Evolutionary conservation across 1,140 invertebrate species (phyloP).

Genomic region (Heliothis virescens): DNA sequence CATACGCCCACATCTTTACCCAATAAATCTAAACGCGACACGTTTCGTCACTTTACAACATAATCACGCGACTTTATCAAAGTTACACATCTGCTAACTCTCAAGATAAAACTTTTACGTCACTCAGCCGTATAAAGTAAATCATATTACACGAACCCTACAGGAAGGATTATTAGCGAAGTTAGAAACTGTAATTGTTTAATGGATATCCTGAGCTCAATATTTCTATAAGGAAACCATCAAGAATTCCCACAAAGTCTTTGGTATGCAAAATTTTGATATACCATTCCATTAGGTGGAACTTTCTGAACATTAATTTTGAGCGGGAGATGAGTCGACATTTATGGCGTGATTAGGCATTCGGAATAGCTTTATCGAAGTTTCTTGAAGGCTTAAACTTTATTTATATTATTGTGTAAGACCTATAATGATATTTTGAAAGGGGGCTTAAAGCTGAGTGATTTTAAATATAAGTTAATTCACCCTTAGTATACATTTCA

Average conservation of each 20-base stretch:
- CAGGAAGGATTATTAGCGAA: not conserved
- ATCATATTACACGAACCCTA: not conserved
- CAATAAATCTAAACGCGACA: not conserved
- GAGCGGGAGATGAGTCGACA: not conserved
- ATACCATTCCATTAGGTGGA: not conserved
- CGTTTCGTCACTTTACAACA: not conserved
- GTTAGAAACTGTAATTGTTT: conserved; percentile 27
- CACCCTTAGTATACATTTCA: too few species aligned
- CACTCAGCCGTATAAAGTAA: not conserved
- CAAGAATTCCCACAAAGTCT: not conserved
- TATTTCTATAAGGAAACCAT: not conserved
- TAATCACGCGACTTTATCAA: not conserved
- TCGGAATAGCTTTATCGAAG: conserved; percentile 10
- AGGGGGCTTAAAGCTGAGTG: not conserved
- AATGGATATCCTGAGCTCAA: not conserved
- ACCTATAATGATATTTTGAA: not conserved
- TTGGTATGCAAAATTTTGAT: conserved; percentile 25
- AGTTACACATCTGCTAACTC: not conserved
- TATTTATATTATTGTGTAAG: not conserved
- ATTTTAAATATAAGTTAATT: too few species aligned
- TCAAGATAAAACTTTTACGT: not conserved
- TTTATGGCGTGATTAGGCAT: conserved; percentile 4
- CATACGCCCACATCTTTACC: too few species aligned
- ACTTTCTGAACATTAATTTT: conserved; percentile 12
- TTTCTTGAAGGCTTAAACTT: not conserved